A percentile compares a stretch with the other conserved stretches of the same genome.
These are phyloP conservation scores for Centropus bengalensis DNA, from an alignment of 2,113 vertebrate species.

Conservation along the genomic window DNA sequence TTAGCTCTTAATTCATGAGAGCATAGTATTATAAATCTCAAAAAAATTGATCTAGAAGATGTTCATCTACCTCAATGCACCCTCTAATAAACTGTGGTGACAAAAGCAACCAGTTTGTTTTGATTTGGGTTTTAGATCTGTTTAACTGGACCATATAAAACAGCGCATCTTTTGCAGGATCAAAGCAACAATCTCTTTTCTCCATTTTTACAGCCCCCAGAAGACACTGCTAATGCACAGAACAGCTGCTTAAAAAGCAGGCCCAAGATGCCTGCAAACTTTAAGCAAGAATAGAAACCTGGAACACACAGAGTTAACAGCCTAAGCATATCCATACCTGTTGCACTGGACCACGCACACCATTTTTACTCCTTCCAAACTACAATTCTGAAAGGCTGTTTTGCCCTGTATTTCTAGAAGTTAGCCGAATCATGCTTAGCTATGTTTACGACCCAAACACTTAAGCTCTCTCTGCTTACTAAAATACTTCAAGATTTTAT, in stretches of 20 bases:
- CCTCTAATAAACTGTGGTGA: not conserved
- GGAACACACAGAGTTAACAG: not conserved
- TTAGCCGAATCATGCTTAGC: not conserved
- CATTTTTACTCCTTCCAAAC: not conserved
- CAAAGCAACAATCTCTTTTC: not conserved
- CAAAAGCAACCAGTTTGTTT: not conserved
- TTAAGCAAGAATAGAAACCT: not conserved
- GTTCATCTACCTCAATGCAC: not conserved
- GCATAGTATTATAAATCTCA: not conserved
- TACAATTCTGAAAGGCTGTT: not conserved
- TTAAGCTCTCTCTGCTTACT: not conserved
- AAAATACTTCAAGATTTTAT: not conserved
- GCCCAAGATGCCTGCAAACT: not conserved
- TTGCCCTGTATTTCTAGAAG: not conserved
- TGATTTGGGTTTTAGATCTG: not conserved
- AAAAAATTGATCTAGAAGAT: not conserved
- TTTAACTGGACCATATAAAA: not conserved
- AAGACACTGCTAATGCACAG: not conserved
- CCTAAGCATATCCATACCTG: not conserved
- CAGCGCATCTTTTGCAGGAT: not conserved
- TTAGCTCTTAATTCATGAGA: not conserved
- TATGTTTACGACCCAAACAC: not conserved
- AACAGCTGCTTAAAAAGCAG: not conserved
- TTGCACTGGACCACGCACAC: rapidly evolving
- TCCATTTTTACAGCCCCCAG: not conserved